Percentiles rank a stretch among this genome's conserved stretches.
Conservation (phyloP, 2,113 vertebrate species). For the human (Homo sapiens) region GRCh38 chr20:25115501-25116000, state of each 20-base stretch:
- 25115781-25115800: neutral
- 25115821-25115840: neutral
- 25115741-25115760: neutral
- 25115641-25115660: too few relatives aligned
- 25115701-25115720: neutral
- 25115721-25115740: neutral
- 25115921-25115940: accelerated
- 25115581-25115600: too few relatives aligned
- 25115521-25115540: neutral
- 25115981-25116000: neutral
- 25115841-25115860: neutral
- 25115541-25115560: too few relatives aligned
- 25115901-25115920: neutral
- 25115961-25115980: neutral
- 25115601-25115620: too few relatives aligned
- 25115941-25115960: neutral
- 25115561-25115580: too few relatives aligned
- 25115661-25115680: too few relatives aligned
- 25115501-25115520: too few relatives aligned
- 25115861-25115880: neutral
- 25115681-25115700: too few relatives aligned
- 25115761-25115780: neutral
- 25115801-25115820: neutral
- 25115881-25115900: neutral
- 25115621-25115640: too few relatives aligned